A percentile compares a stretch with the other conserved stretches of the same genome.
These are phyloP conservation scores for Dryomyza anilis DNA, from an alignment of 2,888 invertebrate species.

Conservation along the genomic window DNA sequence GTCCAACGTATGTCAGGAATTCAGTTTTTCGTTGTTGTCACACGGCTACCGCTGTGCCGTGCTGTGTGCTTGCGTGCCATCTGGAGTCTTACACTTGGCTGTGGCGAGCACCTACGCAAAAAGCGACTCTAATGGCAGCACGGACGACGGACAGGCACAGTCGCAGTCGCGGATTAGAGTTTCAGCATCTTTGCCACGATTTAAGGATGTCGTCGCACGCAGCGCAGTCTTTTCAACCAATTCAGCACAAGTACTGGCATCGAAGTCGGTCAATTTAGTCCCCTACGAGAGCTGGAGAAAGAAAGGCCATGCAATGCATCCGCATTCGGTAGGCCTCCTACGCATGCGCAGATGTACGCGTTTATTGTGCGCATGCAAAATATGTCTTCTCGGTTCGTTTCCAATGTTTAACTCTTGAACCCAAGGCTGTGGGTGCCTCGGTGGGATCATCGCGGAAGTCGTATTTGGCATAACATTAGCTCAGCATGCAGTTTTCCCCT, in stretches of 20 bases:
- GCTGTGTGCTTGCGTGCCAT: conserved; percentile 5
- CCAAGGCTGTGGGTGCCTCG: too few relatives aligned
- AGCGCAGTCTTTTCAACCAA: neutral
- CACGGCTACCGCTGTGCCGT: conserved; percentile 31
- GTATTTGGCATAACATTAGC: too few relatives aligned
- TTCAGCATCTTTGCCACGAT: neutral
- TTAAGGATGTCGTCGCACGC: neutral
- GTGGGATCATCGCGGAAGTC: too few relatives aligned
- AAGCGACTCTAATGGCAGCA: neutral
- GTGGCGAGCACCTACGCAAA: conserved; percentile 24
- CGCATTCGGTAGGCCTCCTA: conserved; percentile 11
- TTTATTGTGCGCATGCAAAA: neutral
- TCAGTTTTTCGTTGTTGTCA: conserved; percentile 27
- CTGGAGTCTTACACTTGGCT: conserved; percentile 25
- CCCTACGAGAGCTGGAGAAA: conserved; percentile 32
- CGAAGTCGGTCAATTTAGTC: conserved; percentile 10
- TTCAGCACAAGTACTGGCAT: neutral
- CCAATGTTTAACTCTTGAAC: too few relatives aligned
- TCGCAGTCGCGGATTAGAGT: neutral
- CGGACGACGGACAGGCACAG: neutral
- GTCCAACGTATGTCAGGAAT: conserved; percentile 25
- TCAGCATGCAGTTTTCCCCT: too few relatives aligned
- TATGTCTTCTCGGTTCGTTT: too few relatives aligned
- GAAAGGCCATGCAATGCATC: conserved; percentile 45
- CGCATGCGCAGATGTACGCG: neutral